Conservation (phyloP, 1,140 invertebrate genomes). For the Gonioctena quinquepunctata region DNA sequence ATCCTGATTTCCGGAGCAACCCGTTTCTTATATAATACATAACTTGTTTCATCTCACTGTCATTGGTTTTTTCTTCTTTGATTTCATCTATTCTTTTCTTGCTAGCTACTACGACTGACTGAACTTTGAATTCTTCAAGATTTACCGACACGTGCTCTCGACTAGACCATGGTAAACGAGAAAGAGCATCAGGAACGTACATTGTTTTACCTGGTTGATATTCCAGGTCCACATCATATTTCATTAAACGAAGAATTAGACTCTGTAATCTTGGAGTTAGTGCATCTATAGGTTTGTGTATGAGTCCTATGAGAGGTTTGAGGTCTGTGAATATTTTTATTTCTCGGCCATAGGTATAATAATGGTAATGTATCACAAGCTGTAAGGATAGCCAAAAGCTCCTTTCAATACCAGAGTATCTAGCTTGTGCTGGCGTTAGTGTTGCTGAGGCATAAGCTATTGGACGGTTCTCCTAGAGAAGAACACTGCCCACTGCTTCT, state of each 20-base stretch:
- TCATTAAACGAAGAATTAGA: not conserved
- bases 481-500: constrained; percentile 54
- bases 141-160: not conserved
- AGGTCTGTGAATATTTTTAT: constrained; percentile 52
- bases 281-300: constrained; percentile 47
- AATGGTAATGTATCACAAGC: constrained; percentile 47
- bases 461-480: constrained; percentile 52
- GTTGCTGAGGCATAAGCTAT: constrained; percentile 50
- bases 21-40: too few species aligned
- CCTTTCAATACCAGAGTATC: constrained; percentile 57
- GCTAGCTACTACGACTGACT: too few species aligned
- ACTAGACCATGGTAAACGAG: not conserved
- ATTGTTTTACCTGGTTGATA: constrained; percentile 1
- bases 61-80: too few species aligned
- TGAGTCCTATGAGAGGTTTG: constrained; percentile 46
- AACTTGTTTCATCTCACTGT: too few species aligned
- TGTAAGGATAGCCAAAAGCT: constrained; percentile 46
- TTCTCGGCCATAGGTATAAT: constrained; percentile 39
- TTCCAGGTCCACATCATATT: not conserved
- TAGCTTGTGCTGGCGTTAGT: constrained; percentile 45
- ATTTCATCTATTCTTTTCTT: too few species aligned
- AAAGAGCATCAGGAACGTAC: not conserved
- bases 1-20: too few species aligned
- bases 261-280: constrained; percentile 12
- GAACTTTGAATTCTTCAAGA: too few species aligned